A percentile compares a stretch with the other conserved stretches of the same genome.
phyloP scores from a whole-genome alignment of 2,888 invertebrate genomes.

The Ectropis crepuscularia region DNA sequence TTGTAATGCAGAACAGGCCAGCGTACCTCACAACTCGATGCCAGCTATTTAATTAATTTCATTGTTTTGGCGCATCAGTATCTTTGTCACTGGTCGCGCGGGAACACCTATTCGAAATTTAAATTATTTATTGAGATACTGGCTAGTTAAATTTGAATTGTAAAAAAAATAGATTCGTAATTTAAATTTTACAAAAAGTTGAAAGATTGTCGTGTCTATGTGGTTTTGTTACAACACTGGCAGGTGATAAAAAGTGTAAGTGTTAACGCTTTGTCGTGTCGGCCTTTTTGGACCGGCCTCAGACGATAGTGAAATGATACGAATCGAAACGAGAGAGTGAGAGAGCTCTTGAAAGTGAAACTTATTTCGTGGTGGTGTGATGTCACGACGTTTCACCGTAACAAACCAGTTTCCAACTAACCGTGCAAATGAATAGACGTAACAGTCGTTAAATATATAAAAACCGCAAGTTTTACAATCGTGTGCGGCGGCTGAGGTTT shows the following conservation, averaged over 20 bases:
- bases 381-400: slow-evolving; percentile 64
- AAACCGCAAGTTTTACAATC: slow-evolving; percentile 11
- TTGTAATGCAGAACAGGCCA: slow-evolving; percentile 7
- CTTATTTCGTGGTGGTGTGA: slow-evolving; percentile 54
- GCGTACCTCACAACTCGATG: slow-evolving; percentile 2
- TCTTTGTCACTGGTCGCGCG: slow-evolving; percentile 29
- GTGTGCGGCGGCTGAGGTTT: not conserved
- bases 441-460: slow-evolving; percentile 26
- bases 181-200: not conserved
- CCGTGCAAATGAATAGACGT: slow-evolving; percentile 30
- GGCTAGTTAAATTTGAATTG: no score
- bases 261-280: slow-evolving; percentile 20
- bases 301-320: slow-evolving; percentile 69
- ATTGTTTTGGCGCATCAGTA: slow-evolving; percentile 30
- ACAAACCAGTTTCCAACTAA: slow-evolving; percentile 48
- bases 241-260: slow-evolving; percentile 12
- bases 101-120: slow-evolving; percentile 14
- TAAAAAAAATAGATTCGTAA: not conserved
- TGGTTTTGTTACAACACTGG: not conserved
- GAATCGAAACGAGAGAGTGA: slow-evolving; percentile 67
- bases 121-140: not conserved
- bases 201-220: not conserved
- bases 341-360: slow-evolving; percentile 68
- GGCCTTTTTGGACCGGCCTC: slow-evolving; percentile 42
- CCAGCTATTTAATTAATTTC: slow-evolving; percentile 24